A percentile compares a stretch with the other conserved stretches of the same genome.
phyloP scores from a whole-genome alignment of 2,113 vertebrate genomes.

The Plecotus auritus region DNA sequence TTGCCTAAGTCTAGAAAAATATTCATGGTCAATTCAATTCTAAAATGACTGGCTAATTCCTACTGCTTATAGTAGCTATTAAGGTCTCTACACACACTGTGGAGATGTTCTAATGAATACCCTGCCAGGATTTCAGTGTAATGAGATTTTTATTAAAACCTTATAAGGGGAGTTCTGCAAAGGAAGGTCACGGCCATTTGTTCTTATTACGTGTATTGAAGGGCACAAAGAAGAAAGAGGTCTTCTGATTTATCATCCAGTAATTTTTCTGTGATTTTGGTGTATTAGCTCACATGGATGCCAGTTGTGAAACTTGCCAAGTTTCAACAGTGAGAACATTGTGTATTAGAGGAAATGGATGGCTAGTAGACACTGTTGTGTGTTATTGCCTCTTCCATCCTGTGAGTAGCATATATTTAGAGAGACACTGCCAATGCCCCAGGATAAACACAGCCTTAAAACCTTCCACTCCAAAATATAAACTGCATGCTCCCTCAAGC shows the following conservation, averaged over 20 bases:
- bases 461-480: slow-evolving; percentile 43
- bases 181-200: slow-evolving; percentile 76
- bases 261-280: not conserved
- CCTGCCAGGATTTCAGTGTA: slow-evolving; percentile 71
- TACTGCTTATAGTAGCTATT: slow-evolving; percentile 78
- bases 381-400: not conserved
- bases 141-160: slow-evolving; percentile 81
- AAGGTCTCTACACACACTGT: slow-evolving; percentile 70
- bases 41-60: slow-evolving; percentile 74
- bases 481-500: slow-evolving; percentile 22
- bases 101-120: slow-evolving; percentile 76
- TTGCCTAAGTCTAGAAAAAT: slow-evolving; percentile 68
- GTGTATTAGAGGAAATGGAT: not conserved
- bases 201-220: slow-evolving; percentile 73
- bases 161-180: slow-evolving; percentile 61
- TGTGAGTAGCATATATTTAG: slow-evolving; percentile 32
- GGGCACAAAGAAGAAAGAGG: slow-evolving; percentile 49
- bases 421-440: slow-evolving; percentile 10
- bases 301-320: not conserved
- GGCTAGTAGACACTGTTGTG: not conserved
- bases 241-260: not conserved
- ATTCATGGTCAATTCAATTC: slow-evolving; percentile 75
- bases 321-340: not conserved
- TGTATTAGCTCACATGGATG: not conserved
- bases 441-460: slow-evolving; percentile 51